Evolutionary conservation across 2,113 vertebrate species (phyloP).

Genomic region (Clarias gariepinus): DNA sequence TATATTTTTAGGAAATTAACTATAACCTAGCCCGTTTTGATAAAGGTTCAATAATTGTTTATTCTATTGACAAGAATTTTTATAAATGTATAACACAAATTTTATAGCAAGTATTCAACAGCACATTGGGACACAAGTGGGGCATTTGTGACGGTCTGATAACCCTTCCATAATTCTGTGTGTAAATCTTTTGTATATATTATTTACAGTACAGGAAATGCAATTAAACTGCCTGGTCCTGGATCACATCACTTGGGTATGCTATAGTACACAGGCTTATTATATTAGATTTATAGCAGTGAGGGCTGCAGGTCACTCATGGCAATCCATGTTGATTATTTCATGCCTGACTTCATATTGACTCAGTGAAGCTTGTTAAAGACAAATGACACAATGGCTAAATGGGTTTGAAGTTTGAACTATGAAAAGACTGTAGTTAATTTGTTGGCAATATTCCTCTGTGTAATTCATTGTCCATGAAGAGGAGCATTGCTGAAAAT

Average conservation of each 20-base stretch:
- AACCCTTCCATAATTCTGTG: not conserved
- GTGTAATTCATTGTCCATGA: not conserved
- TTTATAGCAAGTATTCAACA: not conserved
- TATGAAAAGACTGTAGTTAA: constrained; percentile 28
- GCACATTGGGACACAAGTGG: not conserved
- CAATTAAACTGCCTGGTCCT: not conserved
- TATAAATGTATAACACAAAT: not conserved
- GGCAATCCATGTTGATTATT: constrained; percentile 45
- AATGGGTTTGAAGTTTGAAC: constrained; percentile 43
- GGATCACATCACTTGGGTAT: constrained; percentile 8
- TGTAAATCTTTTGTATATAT: not conserved
- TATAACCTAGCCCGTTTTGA: not conserved
- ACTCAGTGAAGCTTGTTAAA: constrained; percentile 42
- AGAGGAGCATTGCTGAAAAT: not conserved
- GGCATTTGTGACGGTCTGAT: not conserved
- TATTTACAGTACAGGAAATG: not conserved
- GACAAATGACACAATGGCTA: constrained; percentile 44
- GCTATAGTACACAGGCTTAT: constrained; percentile 15
- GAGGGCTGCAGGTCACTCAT: constrained; percentile 21
- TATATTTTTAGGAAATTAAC: not conserved
- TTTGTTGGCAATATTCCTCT: constrained; percentile 31
- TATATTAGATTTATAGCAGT: constrained; percentile 29
- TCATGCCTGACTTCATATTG: constrained; percentile 46
- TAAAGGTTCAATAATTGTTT: not conserved
- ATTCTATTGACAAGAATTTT: not conserved